Base-by-base conservation (phyloP, 2,113 vertebrate genomes). In the Thymallus thymallus region DNA sequence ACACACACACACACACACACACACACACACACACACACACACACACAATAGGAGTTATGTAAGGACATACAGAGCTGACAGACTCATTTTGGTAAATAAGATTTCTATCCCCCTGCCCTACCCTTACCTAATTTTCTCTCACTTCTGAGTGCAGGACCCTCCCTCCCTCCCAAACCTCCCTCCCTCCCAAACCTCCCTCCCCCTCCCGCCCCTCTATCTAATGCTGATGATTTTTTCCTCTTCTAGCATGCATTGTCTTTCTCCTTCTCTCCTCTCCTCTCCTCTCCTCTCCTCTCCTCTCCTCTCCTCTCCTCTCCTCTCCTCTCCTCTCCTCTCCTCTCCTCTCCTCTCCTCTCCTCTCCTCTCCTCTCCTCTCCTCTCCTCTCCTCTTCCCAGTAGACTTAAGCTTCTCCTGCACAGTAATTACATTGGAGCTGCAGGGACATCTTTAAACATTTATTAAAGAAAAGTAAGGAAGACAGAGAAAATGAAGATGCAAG, bases 361-460 rank as follows among this genome's bases (percentile, higher is more conserved):
- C 26, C 26, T 26, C 26, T 26, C 26, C 26, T 26, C 61, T 29
- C 32, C 55, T 7, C 51, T 35, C 12, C 13, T 5, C 18, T 24
- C 84, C 41, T 24, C 35, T 41, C 35, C 9, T 56, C 56, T 68
- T 30, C 74, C 83, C 82, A 72, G 29, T 79, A 81, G 86, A 86
- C 78, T 80, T 82, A 85, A 79, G 86, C 90, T 84, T 80, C 80
- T 84, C 81, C 85, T 87, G 88, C 89, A 80, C 85, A 84, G 90
- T 93, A 92, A 93, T 93, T 93, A 93, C 90, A 89, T 83, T 72
- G 70, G 88, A 85, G 89, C 92, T 90, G 86, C 87, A 81, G 92
- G 91, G 91, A 91, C 85, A 76, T 88, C 85, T 91, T 92, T 90
- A 91, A 91, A 92, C 90, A 90, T 91, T 91, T 91, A 92, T 90